Percentiles rank a stretch among this genome's conserved stretches.
phyloP scores from a whole-genome alignment of 2,888 invertebrate species.

The Lymantria monacha region DNA sequence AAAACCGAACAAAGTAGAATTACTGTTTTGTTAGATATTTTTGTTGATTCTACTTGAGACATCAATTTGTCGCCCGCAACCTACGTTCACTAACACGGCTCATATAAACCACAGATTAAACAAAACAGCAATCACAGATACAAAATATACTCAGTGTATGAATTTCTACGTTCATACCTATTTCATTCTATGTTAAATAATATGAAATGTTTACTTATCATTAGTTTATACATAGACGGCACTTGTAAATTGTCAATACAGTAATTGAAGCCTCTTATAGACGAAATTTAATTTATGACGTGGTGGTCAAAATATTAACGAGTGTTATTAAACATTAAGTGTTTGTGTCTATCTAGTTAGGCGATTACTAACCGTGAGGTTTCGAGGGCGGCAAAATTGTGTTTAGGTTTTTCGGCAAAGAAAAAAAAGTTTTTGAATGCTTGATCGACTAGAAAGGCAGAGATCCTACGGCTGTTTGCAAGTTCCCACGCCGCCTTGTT shows the following conservation, averaged over 20 bases:
- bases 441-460: no score
- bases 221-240: slow-evolving; percentile 25
- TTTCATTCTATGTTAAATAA: not conserved
- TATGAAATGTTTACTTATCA: slow-evolving; percentile 36
- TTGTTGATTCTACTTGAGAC: slow-evolving; percentile 26
- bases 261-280: slow-evolving; percentile 33
- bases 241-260: slow-evolving; percentile 33
- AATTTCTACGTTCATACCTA: not conserved
- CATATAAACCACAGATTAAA: slow-evolving; percentile 16
- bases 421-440: no score
- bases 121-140: slow-evolving; percentile 3
- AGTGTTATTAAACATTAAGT: slow-evolving; percentile 5
- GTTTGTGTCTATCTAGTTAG: slow-evolving; percentile 13
- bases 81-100: slow-evolving; percentile 26
- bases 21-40: slow-evolving; percentile 18
- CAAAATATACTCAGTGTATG: slow-evolving; percentile 7
- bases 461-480: no score
- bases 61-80: slow-evolving; percentile 29
- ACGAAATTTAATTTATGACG: slow-evolving; percentile 18
- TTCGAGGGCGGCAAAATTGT: no score
- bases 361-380: no score
- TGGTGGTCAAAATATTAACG: slow-evolving; percentile 20
- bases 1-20: slow-evolving; percentile 15
- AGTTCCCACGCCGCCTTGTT: no score
- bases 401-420: no score